Conservation (phyloP, 2,797 vertebrate species). For the Scolopax bukidnonensis region DNA sequence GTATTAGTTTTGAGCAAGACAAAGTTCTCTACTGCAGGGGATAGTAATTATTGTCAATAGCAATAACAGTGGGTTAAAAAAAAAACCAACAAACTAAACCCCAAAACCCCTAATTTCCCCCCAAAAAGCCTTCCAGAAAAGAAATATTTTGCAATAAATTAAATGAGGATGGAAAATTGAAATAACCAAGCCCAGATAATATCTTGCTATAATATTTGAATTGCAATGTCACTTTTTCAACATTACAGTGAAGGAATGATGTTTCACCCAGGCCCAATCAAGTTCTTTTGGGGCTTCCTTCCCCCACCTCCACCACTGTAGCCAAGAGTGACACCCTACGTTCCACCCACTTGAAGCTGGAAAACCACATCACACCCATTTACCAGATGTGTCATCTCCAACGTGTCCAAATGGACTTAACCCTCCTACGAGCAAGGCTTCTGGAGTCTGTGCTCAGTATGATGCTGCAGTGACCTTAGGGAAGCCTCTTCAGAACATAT, state of each 20-base stretch:
- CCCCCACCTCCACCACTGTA: not conserved
- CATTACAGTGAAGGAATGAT: not conserved
- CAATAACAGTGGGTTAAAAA: not conserved
- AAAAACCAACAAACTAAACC: not conserved
- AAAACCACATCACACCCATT: slow-evolving; percentile 33
- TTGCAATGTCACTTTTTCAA: not conserved
- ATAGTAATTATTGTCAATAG: not conserved
- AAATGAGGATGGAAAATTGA: not conserved
- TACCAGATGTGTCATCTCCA: slow-evolving; percentile 34
- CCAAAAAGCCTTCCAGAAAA: not conserved
- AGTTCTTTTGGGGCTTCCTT: not conserved
- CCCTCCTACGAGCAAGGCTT: not conserved
- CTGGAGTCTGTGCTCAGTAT: not conserved
- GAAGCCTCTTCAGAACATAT: not conserved
- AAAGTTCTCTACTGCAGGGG: not conserved
- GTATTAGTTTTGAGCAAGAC: not conserved
- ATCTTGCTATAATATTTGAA: not conserved
- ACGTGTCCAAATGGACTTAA: not conserved
- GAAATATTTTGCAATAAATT: not conserved
- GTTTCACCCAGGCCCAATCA: not conserved
- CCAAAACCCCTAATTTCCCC: no score
- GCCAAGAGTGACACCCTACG: not conserved
- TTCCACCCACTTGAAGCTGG: slow-evolving; percentile 36
- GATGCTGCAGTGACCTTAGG: not conserved
- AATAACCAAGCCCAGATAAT: not conserved